Percentiles rank a stretch among this genome's conserved stretches.
These are phyloP conservation scores for Turnix velox DNA, from an alignment of 2,113 vertebrate species.

Conservation along the genomic window DNA sequence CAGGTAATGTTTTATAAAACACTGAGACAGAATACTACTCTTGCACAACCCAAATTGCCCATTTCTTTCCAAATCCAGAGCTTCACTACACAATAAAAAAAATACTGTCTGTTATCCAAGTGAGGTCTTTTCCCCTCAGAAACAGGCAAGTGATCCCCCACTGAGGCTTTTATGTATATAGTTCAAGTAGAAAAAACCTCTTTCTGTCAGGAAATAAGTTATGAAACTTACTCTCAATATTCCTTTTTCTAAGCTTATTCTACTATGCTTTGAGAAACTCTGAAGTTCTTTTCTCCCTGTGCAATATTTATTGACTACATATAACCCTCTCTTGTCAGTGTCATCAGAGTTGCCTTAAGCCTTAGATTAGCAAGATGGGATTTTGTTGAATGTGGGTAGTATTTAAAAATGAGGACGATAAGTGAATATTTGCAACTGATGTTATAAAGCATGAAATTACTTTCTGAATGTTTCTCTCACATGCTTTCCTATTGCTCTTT, in stretches of 20 bases:
- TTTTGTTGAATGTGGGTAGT: neutral
- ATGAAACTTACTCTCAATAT: neutral
- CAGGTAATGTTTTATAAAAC: neutral
- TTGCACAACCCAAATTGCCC: neutral
- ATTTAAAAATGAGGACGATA: slow-evolving; percentile 20
- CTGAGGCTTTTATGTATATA: neutral
- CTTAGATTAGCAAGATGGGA: neutral
- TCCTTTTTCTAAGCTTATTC: neutral
- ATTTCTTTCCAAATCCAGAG: neutral
- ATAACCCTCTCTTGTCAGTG: neutral
- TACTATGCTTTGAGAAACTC: neutral
- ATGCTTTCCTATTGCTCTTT: neutral
- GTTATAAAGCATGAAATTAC: slow-evolving; percentile 39
- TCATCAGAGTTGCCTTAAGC: slow-evolving; percentile 4
- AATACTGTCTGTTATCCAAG: neutral
- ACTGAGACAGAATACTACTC: neutral
- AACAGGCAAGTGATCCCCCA: neutral
- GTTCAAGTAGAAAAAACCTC: neutral
- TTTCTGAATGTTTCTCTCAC: slow-evolving; percentile 12
- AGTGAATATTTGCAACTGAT: slow-evolving; percentile 27
- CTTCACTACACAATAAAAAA: accelerated
- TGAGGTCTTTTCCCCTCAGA: neutral
- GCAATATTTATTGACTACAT: slow-evolving; percentile 38
- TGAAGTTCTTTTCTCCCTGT: neutral
- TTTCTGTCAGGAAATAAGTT: neutral